phyloP scores from a whole-genome alignment of 2,113 vertebrate genomes.

The Micromys minutus region DNA sequence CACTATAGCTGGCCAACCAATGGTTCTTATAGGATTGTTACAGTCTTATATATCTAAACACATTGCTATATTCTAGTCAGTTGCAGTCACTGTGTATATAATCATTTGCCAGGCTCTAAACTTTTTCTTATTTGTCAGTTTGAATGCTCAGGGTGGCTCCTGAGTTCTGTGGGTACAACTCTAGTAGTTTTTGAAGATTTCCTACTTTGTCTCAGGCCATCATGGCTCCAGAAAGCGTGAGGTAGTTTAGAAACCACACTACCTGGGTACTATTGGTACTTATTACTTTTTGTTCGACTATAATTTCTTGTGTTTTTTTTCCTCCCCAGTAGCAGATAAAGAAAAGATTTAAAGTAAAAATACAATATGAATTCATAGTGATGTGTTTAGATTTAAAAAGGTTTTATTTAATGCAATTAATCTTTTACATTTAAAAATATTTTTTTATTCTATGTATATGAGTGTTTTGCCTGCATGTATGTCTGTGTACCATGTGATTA shows the following conservation, averaged over 20 bases:
- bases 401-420: not conserved
- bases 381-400: not conserved
- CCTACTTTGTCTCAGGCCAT: not conserved
- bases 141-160: not conserved
- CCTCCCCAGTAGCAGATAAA: not conserved
- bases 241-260: not conserved
- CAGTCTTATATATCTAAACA: not conserved
- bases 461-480: not conserved
- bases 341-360: not conserved
- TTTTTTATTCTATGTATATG: not conserved
- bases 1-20: not conserved
- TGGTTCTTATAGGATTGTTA: not conserved
- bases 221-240: not conserved
- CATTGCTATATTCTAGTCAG: not conserved
- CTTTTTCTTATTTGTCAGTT: not conserved
- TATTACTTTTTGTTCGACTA: not conserved
- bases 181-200: not conserved
- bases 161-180: not conserved
- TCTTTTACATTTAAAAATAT: not conserved
- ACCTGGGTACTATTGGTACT: not conserved
- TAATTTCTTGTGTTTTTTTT: slow-evolving; percentile 30
- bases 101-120: not conserved
- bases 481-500: not conserved
- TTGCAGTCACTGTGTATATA: not conserved
- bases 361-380: not conserved